Evolutionary conservation across 2,797 vertebrate genomes (phyloP).

Genomic region (Lagothrix lagotricha): DNA sequence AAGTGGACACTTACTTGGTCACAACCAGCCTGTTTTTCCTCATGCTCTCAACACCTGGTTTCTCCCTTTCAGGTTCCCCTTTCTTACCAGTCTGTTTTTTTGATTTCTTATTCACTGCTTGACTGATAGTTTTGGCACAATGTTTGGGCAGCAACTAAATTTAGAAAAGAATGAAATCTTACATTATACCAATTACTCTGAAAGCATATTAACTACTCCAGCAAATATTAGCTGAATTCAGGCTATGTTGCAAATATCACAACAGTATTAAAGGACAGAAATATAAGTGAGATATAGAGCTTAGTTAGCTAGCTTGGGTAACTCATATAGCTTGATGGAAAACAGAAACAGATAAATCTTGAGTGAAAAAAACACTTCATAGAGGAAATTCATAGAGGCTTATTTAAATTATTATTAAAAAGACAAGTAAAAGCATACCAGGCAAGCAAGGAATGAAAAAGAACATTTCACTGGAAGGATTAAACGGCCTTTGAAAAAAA

Average conservation of each 20-base stretch:
- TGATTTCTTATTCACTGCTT: constrained; percentile 99
- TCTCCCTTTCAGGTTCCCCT: constrained; percentile 98
- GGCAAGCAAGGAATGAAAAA: background rate
- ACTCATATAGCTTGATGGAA: background rate
- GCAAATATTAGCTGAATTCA: background rate
- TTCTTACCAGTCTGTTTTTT: constrained; percentile 98
- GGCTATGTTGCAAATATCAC: background rate
- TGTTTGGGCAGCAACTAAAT: constrained; percentile 97
- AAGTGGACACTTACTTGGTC: constrained; percentile 86
- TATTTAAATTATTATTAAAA: constrained; percentile 4
- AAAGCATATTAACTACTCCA: background rate
- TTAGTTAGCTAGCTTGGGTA: background rate
- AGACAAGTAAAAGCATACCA: background rate
- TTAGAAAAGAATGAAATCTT: constrained; percentile 61
- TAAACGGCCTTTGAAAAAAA: constrained; percentile 14
- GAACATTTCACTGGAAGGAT: background rate
- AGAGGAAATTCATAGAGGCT: background rate
- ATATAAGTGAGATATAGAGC: background rate
- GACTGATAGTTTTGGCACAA: constrained; percentile 99
- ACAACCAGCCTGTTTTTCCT: constrained; percentile 95
- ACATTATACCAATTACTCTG: background rate
- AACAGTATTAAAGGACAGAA: background rate
- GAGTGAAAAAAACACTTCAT: background rate
- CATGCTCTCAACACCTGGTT: constrained; percentile 99
- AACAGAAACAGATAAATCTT: background rate